Base-by-base conservation (phyloP, 2,888 invertebrate species). In the Epinotia bilunana region DNA sequence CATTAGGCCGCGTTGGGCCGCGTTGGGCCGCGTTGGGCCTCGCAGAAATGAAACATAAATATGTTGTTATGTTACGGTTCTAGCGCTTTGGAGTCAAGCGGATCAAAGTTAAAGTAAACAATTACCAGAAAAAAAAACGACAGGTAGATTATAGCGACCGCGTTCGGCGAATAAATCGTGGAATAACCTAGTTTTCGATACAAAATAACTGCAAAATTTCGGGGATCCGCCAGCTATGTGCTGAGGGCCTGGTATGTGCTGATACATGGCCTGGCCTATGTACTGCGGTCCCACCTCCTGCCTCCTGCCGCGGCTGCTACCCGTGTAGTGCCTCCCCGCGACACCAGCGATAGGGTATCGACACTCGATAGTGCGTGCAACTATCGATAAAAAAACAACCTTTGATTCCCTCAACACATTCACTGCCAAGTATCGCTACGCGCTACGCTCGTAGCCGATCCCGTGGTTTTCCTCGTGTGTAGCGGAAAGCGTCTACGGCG, bases 121-220 rank as follows among this genome's bases (percentile, higher is more conserved):
- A 61, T 72, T 67, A 72, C n/a, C n/a, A 61, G 43, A 55, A 75
- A 67, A 76, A 76, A 62, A 39, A 28, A 53, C 39, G 6, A 18
- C 61, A 67, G 6, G 49, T 62, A 46, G 72, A 65, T 28, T 63
- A 72, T 63, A 65, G 69, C 68, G 69, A 60, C 80, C 81, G 80
- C 79, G 82, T 78, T 80, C 72, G 76, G 78, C 81, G 85, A 85
- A 90, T 91, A 91, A 91, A 91, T 91, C 89, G 89, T 82, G 82
- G 89, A 87, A 92, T 93, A 94, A 93, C 93, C 93, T 93, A 94
- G 93, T 93, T 93, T 93, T 89, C 91, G 88, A 90, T 90, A 91
- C 91, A 91, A 91, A 93, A 93, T 93, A 93, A 90, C 92, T 92
- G 92, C 92, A 92, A 93, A 93, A 90, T 93, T 92, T 94, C 92